A percentile compares a stretch with the other conserved stretches of the same genome.
Conservation (phyloP, 2,113 vertebrate species). For the Pseudorectes ferrugineus region DNA sequence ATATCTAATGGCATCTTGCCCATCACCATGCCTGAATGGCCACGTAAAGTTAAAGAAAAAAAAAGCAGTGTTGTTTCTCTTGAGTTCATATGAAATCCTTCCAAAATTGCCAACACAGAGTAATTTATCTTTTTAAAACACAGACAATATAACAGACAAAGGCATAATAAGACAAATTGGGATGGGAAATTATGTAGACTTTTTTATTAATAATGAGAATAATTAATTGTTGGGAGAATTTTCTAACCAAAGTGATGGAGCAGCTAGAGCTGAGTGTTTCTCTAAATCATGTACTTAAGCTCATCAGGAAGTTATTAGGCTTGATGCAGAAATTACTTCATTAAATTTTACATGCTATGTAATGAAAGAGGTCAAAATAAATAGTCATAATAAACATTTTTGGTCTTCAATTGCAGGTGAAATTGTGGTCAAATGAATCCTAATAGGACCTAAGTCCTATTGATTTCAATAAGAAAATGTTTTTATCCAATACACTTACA, state of each 20-base stretch:
- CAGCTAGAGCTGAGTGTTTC: neutral
- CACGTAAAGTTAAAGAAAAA: neutral
- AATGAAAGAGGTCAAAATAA: conserved; percentile 1
- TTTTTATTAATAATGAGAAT: neutral
- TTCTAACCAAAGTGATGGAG: neutral
- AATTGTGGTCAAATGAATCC: neutral
- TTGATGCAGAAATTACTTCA: conserved; percentile 36
- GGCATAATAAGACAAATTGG: neutral
- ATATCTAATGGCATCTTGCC: conserved; percentile 39
- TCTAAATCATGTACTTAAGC: neutral
- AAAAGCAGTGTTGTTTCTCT: neutral
- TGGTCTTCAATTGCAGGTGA: neutral
- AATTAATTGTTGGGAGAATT: neutral
- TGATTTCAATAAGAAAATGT: neutral
- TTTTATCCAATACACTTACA: neutral
- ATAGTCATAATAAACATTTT: neutral
- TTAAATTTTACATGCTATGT: neutral
- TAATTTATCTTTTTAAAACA: neutral
- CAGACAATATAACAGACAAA: neutral
- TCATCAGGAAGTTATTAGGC: neutral
- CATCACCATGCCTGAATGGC: neutral
- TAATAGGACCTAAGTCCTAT: neutral
- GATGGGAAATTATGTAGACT: neutral
- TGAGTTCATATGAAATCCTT: neutral
- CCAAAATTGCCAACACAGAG: neutral